Evolutionary conservation across 1,140 invertebrate genomes (phyloP).

Genomic region (Triops cancriformis): DNA sequence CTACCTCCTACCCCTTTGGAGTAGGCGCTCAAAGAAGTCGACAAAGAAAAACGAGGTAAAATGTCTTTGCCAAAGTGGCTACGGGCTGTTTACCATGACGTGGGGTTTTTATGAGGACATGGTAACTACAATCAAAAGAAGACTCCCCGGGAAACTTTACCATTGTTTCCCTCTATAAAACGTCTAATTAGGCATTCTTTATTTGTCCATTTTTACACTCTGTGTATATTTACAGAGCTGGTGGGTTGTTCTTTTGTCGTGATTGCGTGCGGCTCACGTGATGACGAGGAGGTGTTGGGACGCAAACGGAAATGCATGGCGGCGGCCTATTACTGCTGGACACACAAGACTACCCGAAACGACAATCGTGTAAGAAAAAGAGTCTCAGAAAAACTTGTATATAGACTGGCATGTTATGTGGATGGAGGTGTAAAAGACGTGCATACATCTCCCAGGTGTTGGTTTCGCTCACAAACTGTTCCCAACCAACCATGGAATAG

Average conservation of each 20-base stretch:
- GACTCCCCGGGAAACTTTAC: constrained; percentile 9
- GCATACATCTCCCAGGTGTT: not conserved
- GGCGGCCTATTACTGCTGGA: not conserved
- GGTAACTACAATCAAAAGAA: not conserved
- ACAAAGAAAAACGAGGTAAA: not conserved
- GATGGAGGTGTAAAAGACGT: not conserved
- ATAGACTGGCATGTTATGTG: not conserved
- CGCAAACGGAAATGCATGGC: not conserved
- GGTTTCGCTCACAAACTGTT: constrained; percentile 2
- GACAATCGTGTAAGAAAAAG: not conserved
- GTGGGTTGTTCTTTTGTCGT: not conserved
- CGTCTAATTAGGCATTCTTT: constrained; percentile 2
- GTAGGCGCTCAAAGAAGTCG: not conserved
- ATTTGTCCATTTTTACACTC: constrained; percentile 2
- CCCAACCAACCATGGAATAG: not conserved
- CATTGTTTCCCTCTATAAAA: constrained; percentile 1
- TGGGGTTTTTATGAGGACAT: constrained; percentile 13
- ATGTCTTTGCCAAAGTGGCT: constrained; percentile 7
- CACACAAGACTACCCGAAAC: not conserved
- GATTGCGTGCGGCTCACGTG: not conserved
- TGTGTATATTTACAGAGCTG: not conserved
- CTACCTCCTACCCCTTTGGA: not conserved
- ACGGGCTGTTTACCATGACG: constrained; percentile 4
- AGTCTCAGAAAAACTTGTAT: not conserved
- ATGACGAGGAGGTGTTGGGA: not conserved